Evolutionary conservation across 2,797 vertebrate species (phyloP).

Genomic region (Petrocephalus schoutedeni): DNA sequence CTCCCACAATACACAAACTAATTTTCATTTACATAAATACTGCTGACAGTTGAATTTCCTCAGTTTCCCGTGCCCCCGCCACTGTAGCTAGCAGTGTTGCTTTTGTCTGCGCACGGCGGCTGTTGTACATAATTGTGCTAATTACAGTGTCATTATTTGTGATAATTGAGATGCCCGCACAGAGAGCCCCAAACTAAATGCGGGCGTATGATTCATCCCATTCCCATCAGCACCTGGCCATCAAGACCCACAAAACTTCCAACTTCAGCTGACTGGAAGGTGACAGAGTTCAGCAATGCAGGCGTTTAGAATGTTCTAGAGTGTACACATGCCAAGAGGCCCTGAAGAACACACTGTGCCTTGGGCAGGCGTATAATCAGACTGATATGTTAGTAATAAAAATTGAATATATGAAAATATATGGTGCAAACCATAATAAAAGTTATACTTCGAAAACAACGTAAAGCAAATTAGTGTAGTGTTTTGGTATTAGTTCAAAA

Average conservation of each 20-base stretch:
- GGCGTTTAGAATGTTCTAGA: neutral
- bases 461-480: neutral
- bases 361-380: neutral
- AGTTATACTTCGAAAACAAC: neutral
- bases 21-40: constrained; percentile 33
- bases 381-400: neutral
- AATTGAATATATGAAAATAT: neutral
- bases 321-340: neutral
- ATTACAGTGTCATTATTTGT: constrained; percentile 21
- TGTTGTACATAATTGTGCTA: constrained; percentile 17
- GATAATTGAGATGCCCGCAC: neutral
- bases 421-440: neutral
- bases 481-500: neutral
- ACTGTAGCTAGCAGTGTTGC: neutral
- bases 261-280: neutral
- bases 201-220: neutral
- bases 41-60: constrained; percentile 14
- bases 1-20: constrained; percentile 14
- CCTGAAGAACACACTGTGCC: neutral
- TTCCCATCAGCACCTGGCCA: neutral
- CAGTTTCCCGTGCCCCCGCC: neutral
- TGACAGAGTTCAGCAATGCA: neutral
- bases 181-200: neutral
- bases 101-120: constrained; percentile 9
- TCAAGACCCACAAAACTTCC: neutral